phyloP scores from a whole-genome alignment of 1,140 invertebrate species.

The Sipha flava region DNA sequence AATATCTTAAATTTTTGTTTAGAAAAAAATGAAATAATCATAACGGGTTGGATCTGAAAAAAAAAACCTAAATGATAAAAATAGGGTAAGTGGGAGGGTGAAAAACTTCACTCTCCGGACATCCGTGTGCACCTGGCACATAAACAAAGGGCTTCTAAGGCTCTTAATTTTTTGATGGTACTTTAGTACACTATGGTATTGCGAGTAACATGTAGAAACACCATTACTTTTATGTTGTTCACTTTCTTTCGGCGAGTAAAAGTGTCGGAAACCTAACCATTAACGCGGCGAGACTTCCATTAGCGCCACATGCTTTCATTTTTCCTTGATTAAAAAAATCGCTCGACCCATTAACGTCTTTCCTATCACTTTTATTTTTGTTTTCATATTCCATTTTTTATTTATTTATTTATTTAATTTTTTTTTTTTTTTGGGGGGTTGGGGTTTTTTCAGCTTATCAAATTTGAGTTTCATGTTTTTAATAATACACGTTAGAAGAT shows the following conservation, averaged over 20 bases:
- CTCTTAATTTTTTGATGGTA: constrained; percentile 24
- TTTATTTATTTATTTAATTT: no score
- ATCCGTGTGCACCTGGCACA: constrained; percentile 20
- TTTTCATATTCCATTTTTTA: not conserved
- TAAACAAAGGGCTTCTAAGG: constrained; percentile 23
- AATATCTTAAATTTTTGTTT: no score
- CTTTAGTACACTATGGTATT: not conserved
- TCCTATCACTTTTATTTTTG: not conserved
- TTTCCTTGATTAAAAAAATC: not conserved
- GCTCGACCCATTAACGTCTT: not conserved
- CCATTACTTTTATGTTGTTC: constrained; percentile 28
- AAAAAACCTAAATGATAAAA: not conserved
- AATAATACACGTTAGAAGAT: not conserved
- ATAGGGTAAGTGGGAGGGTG: not conserved
- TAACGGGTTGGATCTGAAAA: not conserved
- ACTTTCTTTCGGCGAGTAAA: not conserved
- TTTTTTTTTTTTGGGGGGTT: no score
- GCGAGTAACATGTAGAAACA: constrained; percentile 2
- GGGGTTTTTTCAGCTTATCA: not conserved
- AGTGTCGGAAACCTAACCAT: constrained; percentile 27
- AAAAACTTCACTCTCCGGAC: not conserved
- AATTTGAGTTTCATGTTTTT: not conserved
- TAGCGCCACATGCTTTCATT: constrained; percentile 22
- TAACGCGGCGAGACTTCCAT: constrained; percentile 28
- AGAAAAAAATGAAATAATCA: no score